These are phyloP conservation scores for Drosophila sechellia DNA, from an alignment of 1,140 invertebrate genomes.

Conservation along the genomic window DNA sequence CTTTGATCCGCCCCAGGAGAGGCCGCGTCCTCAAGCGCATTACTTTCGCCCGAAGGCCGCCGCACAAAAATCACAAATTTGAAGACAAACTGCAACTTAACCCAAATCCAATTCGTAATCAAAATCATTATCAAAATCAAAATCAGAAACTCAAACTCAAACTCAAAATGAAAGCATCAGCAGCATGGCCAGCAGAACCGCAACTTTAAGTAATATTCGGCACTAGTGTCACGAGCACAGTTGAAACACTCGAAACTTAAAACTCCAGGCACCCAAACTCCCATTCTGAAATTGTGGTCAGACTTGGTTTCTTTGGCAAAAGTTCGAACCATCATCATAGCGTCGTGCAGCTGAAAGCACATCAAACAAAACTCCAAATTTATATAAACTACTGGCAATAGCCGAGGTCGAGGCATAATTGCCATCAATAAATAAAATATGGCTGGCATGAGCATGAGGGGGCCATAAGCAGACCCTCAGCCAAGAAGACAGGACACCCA, in stretches of 20 bases:
- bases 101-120: constrained; percentile 58
- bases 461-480: constrained; percentile 13
- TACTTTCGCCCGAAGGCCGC: constrained; percentile 58
- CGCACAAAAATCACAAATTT: constrained; percentile 49
- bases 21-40: constrained; percentile 34
- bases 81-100: constrained; percentile 47
- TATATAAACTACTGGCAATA: constrained; percentile 75
- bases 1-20: constrained; percentile 46
- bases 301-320: constrained; percentile 73
- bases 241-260: constrained; percentile 9
- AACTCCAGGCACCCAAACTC: constrained; percentile 6
- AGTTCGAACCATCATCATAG: constrained; percentile 66
- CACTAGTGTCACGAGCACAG: constrained; percentile 48
- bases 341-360: constrained; percentile 74
- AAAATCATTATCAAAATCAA: constrained; percentile 49
- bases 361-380: constrained; percentile 81
- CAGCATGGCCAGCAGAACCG: constrained; percentile 64
- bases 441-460: constrained; percentile 39
- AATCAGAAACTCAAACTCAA: constrained; percentile 46
- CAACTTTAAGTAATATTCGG: constrained; percentile 69
- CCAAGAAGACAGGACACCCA: constrained; percentile 45
- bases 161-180: constrained; percentile 51
- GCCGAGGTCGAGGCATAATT: constrained; percentile 81
- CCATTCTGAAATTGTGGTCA: constrained; percentile 71
- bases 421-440: constrained; percentile 83